Evolutionary conservation across 2,888 invertebrate species (phyloP).

Genomic region (Dasysyrphus albostriatus): DNA sequence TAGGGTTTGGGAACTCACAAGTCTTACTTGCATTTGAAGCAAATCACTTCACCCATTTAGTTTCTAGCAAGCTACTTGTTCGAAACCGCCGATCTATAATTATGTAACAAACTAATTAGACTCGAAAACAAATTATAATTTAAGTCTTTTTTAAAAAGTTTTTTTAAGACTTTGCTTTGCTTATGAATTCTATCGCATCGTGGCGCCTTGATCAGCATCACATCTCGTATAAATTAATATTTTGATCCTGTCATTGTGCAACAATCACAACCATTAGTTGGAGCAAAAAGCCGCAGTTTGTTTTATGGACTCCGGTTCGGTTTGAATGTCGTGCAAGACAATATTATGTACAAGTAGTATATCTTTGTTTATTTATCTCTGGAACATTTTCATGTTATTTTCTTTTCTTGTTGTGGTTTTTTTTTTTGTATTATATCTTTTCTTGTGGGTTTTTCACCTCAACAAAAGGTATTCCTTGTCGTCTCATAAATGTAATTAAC

Average conservation of each 20-base stretch:
- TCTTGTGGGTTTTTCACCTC: constrained; percentile 41
- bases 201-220: background rate
- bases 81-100: too few relatives aligned
- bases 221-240: background rate
- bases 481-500: constrained; percentile 64
- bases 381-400: constrained; percentile 43
- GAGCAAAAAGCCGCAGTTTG: constrained; percentile 58
- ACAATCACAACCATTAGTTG: constrained; percentile 42
- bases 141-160: too few relatives aligned
- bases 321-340: constrained; percentile 59
- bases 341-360: constrained; percentile 10
- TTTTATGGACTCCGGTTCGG: constrained; percentile 46
- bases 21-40: too few relatives aligned
- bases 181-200: background rate
- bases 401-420: constrained; percentile 51
- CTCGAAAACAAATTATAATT: too few relatives aligned
- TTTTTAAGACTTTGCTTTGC: too few relatives aligned
- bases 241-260: background rate
- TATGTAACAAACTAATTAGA: too few relatives aligned
- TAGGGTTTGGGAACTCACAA: too few relatives aligned
- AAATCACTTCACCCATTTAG: too few relatives aligned
- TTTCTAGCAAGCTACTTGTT: too few relatives aligned
- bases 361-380: constrained; percentile 39
- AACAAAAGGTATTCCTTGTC: constrained; percentile 53
- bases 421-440: constrained; percentile 12